Evolutionary conservation across 2,888 invertebrate genomes (phyloP), one percentile per base, ranked within the genome.

Genomic region (Microplitis deprimator): DNA sequence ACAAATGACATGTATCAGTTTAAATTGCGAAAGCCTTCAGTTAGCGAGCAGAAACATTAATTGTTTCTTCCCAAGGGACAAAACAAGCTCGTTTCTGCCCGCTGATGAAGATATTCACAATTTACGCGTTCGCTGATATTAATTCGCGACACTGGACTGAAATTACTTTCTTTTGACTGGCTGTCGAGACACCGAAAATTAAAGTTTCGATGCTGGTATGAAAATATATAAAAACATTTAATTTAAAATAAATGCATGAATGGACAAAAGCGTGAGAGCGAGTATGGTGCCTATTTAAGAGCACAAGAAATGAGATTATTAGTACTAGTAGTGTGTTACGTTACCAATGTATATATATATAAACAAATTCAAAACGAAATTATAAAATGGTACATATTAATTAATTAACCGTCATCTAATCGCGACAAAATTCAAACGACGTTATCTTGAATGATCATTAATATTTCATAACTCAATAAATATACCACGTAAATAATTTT

Each of bases 241-340:
- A 62, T 62, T 62, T 62, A 62, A 17, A 62, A 17, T 7, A 17
- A 62, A 62, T 62, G 62, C 5, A 17, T 62, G 20, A 62, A 62
- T 17, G 62, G n/a, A 62, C 6, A 20, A 62, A n/a, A 20, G 62
- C 20, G 62, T 62, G 62, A 50, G 50, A 50, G 10, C 13, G 50
- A 13, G 50, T 50, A 50, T 62, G 62, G 62, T 62, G 62, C 62
- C 16, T 62, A 62, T 62, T 62, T 62, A 17, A 62, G 20, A 62
- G 62, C 62, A 62, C 62, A 16, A 62, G 20, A 62, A 62, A 20
- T 17, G 16, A 62, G 20, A 62, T 17, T 17, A 62, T 17, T 62
- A 62, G 62, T 62, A 62, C 16, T n/a, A 62, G 20, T 62, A 20
- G 62, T 62, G 62, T 62, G n/a, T 17, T 17, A 62, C n/a, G 62